A percentile compares a stretch with the other conserved stretches of the same genome.
Evolutionary conservation across 2,888 invertebrate genomes (phyloP).

Genomic region (Serrognathus titanus): DNA sequence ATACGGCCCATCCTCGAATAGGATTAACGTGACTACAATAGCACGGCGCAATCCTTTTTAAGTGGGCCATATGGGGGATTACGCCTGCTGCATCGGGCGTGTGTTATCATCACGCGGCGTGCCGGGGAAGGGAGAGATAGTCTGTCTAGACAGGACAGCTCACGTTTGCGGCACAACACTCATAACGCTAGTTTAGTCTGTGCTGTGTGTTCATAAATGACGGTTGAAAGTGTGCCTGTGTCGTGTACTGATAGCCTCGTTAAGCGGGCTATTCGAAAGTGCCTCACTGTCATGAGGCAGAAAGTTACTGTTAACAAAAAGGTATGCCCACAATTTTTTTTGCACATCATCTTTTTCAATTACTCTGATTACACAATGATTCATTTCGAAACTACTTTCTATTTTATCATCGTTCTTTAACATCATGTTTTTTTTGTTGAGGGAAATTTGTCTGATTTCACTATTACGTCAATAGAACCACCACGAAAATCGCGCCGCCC

Average conservation of each 20-base stretch:
- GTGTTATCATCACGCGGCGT: constrained; percentile 31
- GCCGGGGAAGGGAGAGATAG: constrained; percentile 34
- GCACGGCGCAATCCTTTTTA: constrained; percentile 22
- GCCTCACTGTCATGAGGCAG: constrained; percentile 46
- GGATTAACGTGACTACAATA: constrained; percentile 8
- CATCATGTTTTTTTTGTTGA: too few relatives aligned
- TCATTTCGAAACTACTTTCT: too few relatives aligned
- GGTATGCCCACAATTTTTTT: constrained; percentile 32
- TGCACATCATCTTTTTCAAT: too few relatives aligned
- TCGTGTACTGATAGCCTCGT: constrained; percentile 30
- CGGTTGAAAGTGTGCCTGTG: constrained; percentile 30
- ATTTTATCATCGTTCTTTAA: too few relatives aligned
- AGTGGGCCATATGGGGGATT: constrained; percentile 39
- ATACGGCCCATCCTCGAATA: background rate
- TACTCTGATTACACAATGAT: too few relatives aligned
- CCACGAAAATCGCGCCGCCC: too few relatives aligned
- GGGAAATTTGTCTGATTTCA: too few relatives aligned
- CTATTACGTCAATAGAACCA: too few relatives aligned
- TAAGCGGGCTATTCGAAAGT: constrained; percentile 45
- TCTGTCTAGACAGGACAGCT: constrained; percentile 36
- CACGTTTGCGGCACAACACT: constrained; percentile 23
- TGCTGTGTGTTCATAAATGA: constrained; percentile 31
- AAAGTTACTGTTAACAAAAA: constrained; percentile 46
- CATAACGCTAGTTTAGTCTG: constrained; percentile 19
- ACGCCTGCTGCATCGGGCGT: constrained; percentile 29